Percentiles rank a stretch among this genome's conserved stretches.
phyloP scores from a whole-genome alignment of 92 coral and sea anemone species.

The Porites rus region DNA sequence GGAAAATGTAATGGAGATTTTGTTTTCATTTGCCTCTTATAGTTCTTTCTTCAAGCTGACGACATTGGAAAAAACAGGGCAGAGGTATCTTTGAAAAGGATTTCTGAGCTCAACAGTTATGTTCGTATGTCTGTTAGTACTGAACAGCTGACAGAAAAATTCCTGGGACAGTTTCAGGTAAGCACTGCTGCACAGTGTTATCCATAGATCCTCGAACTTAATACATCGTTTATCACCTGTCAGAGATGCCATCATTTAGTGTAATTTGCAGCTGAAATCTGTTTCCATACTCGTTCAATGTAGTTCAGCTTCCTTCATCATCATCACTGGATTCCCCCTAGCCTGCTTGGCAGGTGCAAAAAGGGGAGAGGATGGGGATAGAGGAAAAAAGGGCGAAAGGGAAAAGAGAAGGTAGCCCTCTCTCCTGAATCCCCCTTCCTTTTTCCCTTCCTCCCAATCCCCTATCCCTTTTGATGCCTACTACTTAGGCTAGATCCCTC shows the following conservation, averaged over 20 bases:
- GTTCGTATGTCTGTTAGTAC: slow-evolving; percentile 87
- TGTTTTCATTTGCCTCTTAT: background rate
- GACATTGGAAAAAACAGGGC: slow-evolving; percentile 97
- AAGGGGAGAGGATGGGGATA: background rate
- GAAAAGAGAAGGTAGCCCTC: background rate
- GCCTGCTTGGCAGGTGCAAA: no score
- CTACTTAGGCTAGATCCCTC: no score
- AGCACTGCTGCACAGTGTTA: background rate
- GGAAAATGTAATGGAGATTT: no score
- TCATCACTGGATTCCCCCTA: no score
- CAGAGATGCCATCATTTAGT: no score
- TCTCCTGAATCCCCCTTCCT: no score
- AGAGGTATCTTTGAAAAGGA: slow-evolving; percentile 83
- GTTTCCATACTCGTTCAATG: background rate
- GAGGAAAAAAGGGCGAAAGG: background rate
- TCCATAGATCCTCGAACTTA: no score
- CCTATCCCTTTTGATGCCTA: no score
- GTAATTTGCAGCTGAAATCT: no score
- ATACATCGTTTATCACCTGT: no score
- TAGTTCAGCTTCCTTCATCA: background rate
- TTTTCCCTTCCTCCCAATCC: no score
- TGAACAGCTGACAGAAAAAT: slow-evolving; percentile 79
- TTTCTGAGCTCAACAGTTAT: slow-evolving; percentile 94
- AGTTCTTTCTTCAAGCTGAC: slow-evolving; percentile 85
- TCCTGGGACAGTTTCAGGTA: slow-evolving; percentile 91